Evolutionary conservation across 2,888 invertebrate genomes (phyloP).

Genomic region (Idaea biselata): DNA sequence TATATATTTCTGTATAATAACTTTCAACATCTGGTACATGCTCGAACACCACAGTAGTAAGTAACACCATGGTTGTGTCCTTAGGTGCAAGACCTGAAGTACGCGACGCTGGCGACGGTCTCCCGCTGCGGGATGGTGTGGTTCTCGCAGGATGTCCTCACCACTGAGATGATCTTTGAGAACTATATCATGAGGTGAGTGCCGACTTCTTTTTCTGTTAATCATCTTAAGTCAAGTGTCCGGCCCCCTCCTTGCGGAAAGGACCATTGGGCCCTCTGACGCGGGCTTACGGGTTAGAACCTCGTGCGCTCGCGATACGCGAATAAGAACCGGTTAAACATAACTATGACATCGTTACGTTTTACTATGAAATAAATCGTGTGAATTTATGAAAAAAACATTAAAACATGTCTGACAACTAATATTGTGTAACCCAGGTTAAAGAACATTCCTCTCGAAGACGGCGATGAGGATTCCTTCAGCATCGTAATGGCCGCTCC

Average conservation of each 20-base stretch:
- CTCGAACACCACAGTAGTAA: too few species aligned
- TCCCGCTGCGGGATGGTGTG: slow-evolving; percentile 99
- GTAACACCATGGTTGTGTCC: neutral
- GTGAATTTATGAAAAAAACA: too few species aligned
- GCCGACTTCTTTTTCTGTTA: slow-evolving; percentile 4
- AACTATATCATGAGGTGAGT: slow-evolving; percentile 88
- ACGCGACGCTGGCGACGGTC: slow-evolving; percentile 98
- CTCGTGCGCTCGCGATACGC: too few species aligned
- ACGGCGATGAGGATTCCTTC: slow-evolving; percentile 90
- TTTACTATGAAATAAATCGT: too few species aligned
- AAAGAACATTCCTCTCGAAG: slow-evolving; percentile 92
- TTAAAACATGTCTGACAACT: neutral
- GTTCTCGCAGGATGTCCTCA: slow-evolving; percentile 99
- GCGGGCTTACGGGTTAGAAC: too few species aligned
- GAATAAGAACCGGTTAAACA: too few species aligned
- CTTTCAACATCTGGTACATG: too few species aligned
- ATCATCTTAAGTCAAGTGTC: too few species aligned
- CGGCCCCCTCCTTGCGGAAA: too few species aligned
- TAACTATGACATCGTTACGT: too few species aligned
- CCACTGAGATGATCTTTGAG: slow-evolving; percentile 99
- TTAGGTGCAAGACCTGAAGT: slow-evolving; percentile 94
- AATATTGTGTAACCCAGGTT: slow-evolving; percentile 72
- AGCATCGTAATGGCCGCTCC: slow-evolving; percentile 81
- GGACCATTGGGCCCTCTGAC: too few species aligned
- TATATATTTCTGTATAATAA: too few species aligned